Evolutionary conservation across 1,140 invertebrate genomes (phyloP), one percentile per base, ranked within the genome.

Genomic region (Brachionus rubens): DNA sequence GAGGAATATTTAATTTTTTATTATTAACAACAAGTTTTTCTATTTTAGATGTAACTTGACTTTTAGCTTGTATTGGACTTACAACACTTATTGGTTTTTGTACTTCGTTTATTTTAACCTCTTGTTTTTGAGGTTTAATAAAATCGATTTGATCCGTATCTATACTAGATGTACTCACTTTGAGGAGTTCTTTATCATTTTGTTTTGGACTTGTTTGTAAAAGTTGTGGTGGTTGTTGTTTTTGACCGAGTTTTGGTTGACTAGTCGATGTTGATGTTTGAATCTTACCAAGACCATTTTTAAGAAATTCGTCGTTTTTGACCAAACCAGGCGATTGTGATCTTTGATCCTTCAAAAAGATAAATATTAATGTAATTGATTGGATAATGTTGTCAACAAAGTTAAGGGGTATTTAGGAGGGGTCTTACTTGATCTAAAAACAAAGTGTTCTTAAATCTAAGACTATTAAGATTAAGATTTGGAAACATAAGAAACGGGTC

Each of bases 181-280:
- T n/a, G n/a, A n/a, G n/a, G n/a, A 46, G 5, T 16, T 46, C 43
- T 46, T 46, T 46, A 7, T 46, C 43, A 16, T 16, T 46, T 7
- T 4, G 5, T 46, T 46, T 46, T 7, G n/a, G 43, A 10, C 9
- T 12, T 46, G 59, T 41, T 41, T 65, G 59, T 4, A 43, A 26
- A 24, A 65, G n/a, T n/a, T 65, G 59, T 24, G 59, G 59, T 46
- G 59, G 59, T 43, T 65, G 59, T 46, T 65, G 59, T 28, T 65
- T 65, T 43, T 65, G 59, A 6, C 36, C 59, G 10, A 59, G 16
- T 33, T 41, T 65, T 26, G 59, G 19, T 14, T 46, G 40, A 14
- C 19, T 28, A n/a, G 59, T 65, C 2, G 59, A 65, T 19, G 59
- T 43, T 24, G 36, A 43, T 14, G 59, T 65, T 26, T 65, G 59